Conservation (phyloP, 92 coral and sea anemone genomes). For the Epizoanthus stellaris region DNA sequence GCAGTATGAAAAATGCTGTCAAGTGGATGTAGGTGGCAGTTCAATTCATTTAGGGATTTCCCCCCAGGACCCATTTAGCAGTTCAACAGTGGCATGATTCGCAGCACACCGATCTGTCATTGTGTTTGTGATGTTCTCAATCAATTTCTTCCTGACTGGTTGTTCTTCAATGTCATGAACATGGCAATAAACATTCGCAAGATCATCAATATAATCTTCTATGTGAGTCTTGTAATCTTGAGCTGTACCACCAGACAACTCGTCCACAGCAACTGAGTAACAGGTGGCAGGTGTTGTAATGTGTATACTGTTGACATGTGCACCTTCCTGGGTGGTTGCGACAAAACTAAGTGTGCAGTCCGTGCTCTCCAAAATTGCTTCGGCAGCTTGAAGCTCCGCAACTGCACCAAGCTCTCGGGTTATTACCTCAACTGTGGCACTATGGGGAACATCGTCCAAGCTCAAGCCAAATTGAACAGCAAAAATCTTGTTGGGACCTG, state of each 20-base stretch:
- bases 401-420: not conserved
- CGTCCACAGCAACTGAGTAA: not conserved
- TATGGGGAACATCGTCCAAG: not conserved
- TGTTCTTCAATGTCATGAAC: not conserved
- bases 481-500: conserved; percentile 1
- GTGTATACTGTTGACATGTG: too few species aligned
- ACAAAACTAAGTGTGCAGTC: not conserved
- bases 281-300: not conserved
- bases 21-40: conserved; percentile 24
- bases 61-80: not conserved
- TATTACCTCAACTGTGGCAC: not conserved
- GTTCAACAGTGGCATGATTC: conserved; percentile 8
- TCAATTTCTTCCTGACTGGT: not conserved
- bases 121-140: conserved; percentile 13
- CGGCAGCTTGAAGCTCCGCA: not conserved
- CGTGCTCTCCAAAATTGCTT: not conserved
- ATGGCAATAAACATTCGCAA: not conserved
- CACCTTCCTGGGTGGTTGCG: not conserved
- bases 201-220: not conserved
- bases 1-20: conserved; percentile 14
- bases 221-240: not conserved
- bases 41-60: conserved; percentile 1
- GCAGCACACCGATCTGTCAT: not conserved
- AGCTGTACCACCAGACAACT: not conserved
- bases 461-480: not conserved